Evolutionary conservation across 2,888 invertebrate species (phyloP).

Genomic region (Pandemis heparana): DNA sequence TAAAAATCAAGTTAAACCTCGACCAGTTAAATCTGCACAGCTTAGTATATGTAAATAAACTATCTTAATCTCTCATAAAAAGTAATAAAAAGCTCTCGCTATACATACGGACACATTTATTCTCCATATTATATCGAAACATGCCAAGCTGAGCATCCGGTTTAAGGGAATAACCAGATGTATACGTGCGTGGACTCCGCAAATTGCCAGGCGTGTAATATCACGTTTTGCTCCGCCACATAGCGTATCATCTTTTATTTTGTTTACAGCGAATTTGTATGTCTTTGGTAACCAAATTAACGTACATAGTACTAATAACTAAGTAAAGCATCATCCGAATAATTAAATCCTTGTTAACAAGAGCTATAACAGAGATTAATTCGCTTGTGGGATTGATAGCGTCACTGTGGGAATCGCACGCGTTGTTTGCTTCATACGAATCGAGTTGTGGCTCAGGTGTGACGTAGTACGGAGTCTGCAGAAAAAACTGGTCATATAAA

Average conservation of each 20-base stretch:
- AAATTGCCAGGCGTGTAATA: conserved; percentile 62
- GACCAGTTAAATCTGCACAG: conserved; percentile 39
- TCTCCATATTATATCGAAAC: conserved; percentile 52
- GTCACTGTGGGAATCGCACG: conserved; percentile 66
- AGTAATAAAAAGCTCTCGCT: conserved; percentile 50
- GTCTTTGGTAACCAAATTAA: neutral
- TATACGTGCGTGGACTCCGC: conserved; percentile 64
- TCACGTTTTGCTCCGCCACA: conserved; percentile 52
- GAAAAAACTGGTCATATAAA: conserved; percentile 76
- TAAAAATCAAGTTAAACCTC: conserved; percentile 42
- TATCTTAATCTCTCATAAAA: conserved; percentile 57
- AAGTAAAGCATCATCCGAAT: neutral
- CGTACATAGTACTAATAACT: no score
- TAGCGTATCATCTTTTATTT: conserved; percentile 44
- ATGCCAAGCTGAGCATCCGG: conserved; percentile 62
- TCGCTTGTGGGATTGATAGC: conserved; percentile 50
- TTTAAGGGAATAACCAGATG: conserved; percentile 75
- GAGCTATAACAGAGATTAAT: conserved; percentile 34
- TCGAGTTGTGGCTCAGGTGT: conserved; percentile 52
- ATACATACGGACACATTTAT: conserved; percentile 23
- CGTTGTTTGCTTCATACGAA: conserved; percentile 60
- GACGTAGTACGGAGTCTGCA: conserved; percentile 65
- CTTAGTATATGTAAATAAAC: conserved; percentile 55
- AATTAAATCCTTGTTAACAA: conserved; percentile 15
- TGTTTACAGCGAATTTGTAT: conserved; percentile 43